phyloP scores from a whole-genome alignment of 2,888 invertebrate genomes.

The Amphipyra tragopoginis region DNA sequence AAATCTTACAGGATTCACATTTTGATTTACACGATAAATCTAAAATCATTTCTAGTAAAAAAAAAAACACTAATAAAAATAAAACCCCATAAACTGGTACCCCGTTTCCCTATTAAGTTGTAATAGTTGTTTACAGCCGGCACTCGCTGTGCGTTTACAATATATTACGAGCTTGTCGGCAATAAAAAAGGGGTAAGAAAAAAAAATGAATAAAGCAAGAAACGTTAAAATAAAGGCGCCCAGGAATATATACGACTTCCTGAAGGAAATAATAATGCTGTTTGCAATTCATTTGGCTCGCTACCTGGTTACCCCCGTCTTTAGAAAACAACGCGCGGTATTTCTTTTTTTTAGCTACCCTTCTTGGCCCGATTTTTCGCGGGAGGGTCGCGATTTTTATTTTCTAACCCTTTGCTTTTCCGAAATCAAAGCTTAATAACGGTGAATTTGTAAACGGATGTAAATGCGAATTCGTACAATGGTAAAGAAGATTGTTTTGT shows the following conservation, averaged over 20 bases:
- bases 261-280: slow-evolving; percentile 90
- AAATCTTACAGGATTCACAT: neutral
- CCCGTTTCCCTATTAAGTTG: slow-evolving; percentile 82
- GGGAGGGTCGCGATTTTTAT: slow-evolving; percentile 83
- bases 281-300: slow-evolving; percentile 90
- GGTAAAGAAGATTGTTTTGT: slow-evolving; percentile 12
- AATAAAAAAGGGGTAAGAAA: slow-evolving; percentile 88
- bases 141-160: slow-evolving; percentile 86
- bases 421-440: slow-evolving; percentile 84
- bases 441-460: slow-evolving; percentile 62
- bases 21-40: slow-evolving; percentile 18
- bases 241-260: slow-evolving; percentile 90
- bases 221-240: slow-evolving; percentile 88
- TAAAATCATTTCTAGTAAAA: slow-evolving; percentile 38
- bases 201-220: slow-evolving; percentile 85
- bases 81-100: slow-evolving; percentile 61
- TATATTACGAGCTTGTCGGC: slow-evolving; percentile 88
- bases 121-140: slow-evolving; percentile 89
- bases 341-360: slow-evolving; percentile 76
- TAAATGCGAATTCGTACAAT: slow-evolving; percentile 60
- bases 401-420: slow-evolving; percentile 83
- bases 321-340: slow-evolving; percentile 84
- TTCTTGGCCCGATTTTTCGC: slow-evolving; percentile 80
- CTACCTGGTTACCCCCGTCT: slow-evolving; percentile 88
- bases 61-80: slow-evolving; percentile 56